A percentile compares a stretch with the other conserved stretches of the same genome.
These are phyloP conservation scores for Saimiri boliviensis DNA, from an alignment of 2,113 vertebrate species.

Conservation along the genomic window DNA sequence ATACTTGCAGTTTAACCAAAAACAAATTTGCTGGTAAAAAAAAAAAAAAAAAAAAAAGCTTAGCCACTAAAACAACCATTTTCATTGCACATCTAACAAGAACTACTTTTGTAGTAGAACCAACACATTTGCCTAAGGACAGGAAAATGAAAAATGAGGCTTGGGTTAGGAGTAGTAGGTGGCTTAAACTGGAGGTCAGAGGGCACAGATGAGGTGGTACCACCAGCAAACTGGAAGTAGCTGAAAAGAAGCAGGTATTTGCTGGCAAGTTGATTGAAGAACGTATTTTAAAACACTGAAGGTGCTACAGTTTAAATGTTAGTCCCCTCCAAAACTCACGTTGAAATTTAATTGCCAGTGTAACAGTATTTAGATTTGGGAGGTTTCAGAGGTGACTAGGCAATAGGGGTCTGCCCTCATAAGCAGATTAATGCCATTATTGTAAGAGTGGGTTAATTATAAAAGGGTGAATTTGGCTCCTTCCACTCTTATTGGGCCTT, in stretches of 20 bases:
- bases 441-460: background rate
- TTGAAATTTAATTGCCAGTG: background rate
- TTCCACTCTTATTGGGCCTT: background rate
- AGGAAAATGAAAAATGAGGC: background rate
- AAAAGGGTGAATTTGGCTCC: background rate
- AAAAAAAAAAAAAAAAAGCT: conserved; percentile 37
- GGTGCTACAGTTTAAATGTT: background rate
- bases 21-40: background rate
- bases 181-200: background rate
- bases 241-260: background rate
- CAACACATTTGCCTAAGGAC: background rate
- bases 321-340: background rate
- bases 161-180: background rate
- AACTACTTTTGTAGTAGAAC: background rate
- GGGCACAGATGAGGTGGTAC: background rate
- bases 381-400: background rate
- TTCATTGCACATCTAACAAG: background rate
- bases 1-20: background rate
- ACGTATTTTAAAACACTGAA: background rate
- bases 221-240: background rate
- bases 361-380: background rate
- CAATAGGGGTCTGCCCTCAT: background rate
- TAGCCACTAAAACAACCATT: background rate
- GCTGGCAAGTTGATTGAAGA: background rate
- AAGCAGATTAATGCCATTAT: background rate